These are phyloP conservation scores for Anorthoa munda DNA, from an alignment of 2,888 invertebrate genomes.

Conservation along the genomic window DNA sequence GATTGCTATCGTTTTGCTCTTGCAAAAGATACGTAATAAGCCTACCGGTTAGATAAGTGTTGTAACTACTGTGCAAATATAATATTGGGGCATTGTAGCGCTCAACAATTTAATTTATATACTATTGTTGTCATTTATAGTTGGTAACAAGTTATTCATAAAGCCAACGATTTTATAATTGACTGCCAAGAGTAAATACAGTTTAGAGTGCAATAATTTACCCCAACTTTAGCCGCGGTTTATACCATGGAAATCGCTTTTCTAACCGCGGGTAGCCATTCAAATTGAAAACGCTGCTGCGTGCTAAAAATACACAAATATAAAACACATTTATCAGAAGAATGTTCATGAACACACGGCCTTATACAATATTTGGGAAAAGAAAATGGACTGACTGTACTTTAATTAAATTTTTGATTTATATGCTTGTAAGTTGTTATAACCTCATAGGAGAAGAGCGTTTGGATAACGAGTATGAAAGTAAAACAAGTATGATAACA, in stretches of 20 bases:
- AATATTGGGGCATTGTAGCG: not conserved
- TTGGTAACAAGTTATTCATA: not conserved
- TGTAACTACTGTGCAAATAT: too few relatives aligned
- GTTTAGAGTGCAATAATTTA: not conserved
- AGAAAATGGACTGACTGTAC: not conserved
- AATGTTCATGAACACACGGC: slow-evolving; percentile 16
- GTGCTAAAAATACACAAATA: slow-evolving; percentile 18
- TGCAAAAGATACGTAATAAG: too few relatives aligned
- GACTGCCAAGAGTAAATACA: not conserved
- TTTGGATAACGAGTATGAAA: too few relatives aligned
- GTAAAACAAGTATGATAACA: not conserved
- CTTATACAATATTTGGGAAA: not conserved
- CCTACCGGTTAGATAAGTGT: too few relatives aligned
- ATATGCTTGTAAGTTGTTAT: not conserved
- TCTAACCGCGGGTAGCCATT: too few relatives aligned
- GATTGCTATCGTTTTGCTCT: too few relatives aligned
- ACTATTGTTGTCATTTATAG: not conserved
- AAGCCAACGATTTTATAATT: not conserved
- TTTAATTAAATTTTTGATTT: not conserved
- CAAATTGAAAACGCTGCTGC: slow-evolving; percentile 16
- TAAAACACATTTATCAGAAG: slow-evolving; percentile 16
- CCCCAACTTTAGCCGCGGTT: not conserved
- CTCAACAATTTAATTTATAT: not conserved
- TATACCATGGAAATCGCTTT: not conserved
- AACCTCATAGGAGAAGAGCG: not conserved